Evolutionary conservation across 2,797 vertebrate species (phyloP).

Genomic region (Gambusia yucatana): DNA sequence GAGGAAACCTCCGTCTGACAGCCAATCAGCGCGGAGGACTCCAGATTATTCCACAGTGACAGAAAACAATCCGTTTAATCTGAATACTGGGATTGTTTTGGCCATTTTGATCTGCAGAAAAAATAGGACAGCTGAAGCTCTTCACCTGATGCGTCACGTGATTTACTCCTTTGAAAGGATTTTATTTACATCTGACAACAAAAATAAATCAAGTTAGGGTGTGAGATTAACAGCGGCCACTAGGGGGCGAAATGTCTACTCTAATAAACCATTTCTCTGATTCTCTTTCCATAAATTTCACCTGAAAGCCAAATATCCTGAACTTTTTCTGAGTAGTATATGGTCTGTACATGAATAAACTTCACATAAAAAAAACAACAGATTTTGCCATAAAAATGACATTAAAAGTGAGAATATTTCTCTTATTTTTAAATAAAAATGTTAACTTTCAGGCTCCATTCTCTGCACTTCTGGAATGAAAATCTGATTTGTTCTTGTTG

Average conservation of each 20-base stretch:
- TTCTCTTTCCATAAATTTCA: neutral
- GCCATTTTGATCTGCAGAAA: neutral
- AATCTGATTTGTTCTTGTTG: neutral
- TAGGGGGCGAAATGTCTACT: conserved; percentile 62
- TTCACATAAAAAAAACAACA: neutral
- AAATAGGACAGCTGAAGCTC: neutral
- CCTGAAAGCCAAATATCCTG: neutral
- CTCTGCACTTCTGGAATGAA: no score
- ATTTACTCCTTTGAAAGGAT: neutral
- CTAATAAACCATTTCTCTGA: no score
- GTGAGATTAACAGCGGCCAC: conserved; percentile 24
- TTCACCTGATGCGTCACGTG: neutral
- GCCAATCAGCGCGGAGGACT: neutral
- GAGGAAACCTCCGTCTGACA: conserved; percentile 37
- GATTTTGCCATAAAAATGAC: neutral
- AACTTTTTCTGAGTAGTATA: no score
- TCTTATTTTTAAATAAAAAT: neutral
- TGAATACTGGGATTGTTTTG: neutral
- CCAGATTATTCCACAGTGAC: neutral
- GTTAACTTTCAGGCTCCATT: neutral
- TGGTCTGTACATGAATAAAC: neutral
- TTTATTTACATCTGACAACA: neutral
- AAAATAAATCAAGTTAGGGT: neutral
- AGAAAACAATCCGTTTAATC: neutral
- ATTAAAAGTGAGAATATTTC: neutral